Evolutionary conservation across 2,113 vertebrate species (phyloP).

Genomic region (Mastomys coucha): DNA sequence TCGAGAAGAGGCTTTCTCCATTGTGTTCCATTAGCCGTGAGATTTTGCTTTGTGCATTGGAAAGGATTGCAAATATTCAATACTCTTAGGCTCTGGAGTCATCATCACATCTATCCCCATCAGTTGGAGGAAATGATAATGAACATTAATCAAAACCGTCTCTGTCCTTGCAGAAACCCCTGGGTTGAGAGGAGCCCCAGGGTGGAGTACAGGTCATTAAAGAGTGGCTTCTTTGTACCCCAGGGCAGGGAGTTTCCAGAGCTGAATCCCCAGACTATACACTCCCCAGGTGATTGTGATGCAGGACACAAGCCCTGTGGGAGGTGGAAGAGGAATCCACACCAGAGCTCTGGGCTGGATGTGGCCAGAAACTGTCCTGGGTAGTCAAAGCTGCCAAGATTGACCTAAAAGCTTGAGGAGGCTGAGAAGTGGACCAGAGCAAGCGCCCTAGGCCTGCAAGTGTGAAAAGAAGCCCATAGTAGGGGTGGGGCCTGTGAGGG

Average conservation of each 20-base stretch:
- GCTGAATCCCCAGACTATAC: not conserved
- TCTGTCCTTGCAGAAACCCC: not conserved
- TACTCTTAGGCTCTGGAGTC: not conserved
- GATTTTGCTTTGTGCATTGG: conserved; percentile 29
- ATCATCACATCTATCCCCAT: not conserved
- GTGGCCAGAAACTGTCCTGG: not conserved
- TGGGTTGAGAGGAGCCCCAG: not conserved
- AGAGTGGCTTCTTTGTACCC: not conserved
- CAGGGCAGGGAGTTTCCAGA: not conserved
- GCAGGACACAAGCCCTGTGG: not conserved
- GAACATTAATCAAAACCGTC: conserved; percentile 40
- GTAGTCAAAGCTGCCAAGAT: not conserved
- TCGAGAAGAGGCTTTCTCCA: not conserved
- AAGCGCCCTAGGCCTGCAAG: not conserved
- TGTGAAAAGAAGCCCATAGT: accelerated
- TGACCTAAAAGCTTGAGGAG: conserved; percentile 21
- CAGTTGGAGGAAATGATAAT: not conserved
- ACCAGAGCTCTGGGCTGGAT: not conserved
- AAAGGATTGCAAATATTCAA: not conserved
- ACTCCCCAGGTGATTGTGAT: not conserved
- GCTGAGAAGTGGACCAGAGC: not conserved
- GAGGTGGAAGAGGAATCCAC: not conserved
- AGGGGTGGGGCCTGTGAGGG: not conserved
- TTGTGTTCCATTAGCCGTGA: not conserved
- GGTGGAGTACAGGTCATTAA: not conserved